phyloP scores from a whole-genome alignment of 2,113 vertebrate species.

The Nestor notabilis region DNA sequence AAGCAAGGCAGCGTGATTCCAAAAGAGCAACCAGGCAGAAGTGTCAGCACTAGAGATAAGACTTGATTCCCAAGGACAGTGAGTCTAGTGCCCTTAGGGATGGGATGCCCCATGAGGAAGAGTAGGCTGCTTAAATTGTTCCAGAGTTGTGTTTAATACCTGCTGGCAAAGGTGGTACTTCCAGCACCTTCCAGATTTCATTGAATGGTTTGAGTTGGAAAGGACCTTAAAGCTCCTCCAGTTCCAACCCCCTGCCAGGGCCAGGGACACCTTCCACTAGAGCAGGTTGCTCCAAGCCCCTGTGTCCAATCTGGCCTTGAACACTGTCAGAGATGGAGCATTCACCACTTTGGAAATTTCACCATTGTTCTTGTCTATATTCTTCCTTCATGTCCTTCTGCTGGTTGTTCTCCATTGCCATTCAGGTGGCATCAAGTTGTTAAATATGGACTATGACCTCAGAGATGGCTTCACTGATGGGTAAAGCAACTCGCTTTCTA shows the following conservation, averaged over 20 bases:
- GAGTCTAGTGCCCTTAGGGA: neutral
- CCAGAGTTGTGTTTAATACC: neutral
- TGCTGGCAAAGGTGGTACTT: neutral
- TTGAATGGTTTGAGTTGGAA: too few relatives aligned
- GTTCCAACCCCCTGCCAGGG: too few relatives aligned
- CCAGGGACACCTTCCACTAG: too few relatives aligned
- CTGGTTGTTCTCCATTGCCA: neutral
- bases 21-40: neutral
- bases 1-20: neutral
- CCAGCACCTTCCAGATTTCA: neutral
- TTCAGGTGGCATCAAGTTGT: neutral
- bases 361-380: neutral
- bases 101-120: neutral
- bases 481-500: neutral
- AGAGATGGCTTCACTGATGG: neutral
- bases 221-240: too few relatives aligned
- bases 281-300: too few relatives aligned
- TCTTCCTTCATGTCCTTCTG: neutral
- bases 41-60: accelerated
- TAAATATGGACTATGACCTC: neutral
- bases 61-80: accelerated
- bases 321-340: too few relatives aligned
- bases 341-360: neutral
- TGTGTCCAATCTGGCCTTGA: too few relatives aligned
- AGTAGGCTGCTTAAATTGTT: neutral